phyloP scores from a whole-genome alignment of 2,888 invertebrate species.

The Cantharis nigra region DNA sequence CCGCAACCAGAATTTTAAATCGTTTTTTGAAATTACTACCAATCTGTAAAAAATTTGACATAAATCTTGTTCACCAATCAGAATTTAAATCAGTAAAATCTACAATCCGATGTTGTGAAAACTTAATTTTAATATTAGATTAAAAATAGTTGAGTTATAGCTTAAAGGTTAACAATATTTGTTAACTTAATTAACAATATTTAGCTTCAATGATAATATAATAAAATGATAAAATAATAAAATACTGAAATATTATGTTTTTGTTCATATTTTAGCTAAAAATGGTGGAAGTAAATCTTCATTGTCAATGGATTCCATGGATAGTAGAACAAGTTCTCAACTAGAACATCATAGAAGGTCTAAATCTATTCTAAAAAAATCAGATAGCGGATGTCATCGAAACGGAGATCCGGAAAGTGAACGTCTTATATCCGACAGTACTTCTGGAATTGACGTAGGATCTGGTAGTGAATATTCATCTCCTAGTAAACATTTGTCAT shows the following conservation, averaged over 20 bases:
- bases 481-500: conserved; percentile 49
- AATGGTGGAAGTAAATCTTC: conserved; percentile 69
- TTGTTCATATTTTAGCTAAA: conserved; percentile 50
- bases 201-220: too few species aligned
- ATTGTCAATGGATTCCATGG: conserved; percentile 71
- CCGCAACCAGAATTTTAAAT: too few species aligned
- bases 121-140: too few species aligned
- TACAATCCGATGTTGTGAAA: too few species aligned
- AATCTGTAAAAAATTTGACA: too few species aligned
- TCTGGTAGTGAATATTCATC: conserved; percentile 52
- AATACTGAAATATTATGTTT: background rate
- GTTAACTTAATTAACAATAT: too few species aligned
- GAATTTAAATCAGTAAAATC: too few species aligned
- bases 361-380: conserved; percentile 79
- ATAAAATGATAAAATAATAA: too few species aligned
- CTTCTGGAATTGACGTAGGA: conserved; percentile 62
- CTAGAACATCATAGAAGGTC: conserved; percentile 69
- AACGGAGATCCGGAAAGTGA: conserved; percentile 74
- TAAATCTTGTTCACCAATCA: too few species aligned
- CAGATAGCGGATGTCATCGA: conserved; percentile 61
- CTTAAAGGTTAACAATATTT: too few species aligned
- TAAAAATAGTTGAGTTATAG: too few species aligned
- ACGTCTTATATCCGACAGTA: conserved; percentile 70
- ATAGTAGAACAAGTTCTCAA: conserved; percentile 63
- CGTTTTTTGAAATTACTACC: too few species aligned